Base-by-base conservation (phyloP, 2,888 invertebrate genomes). In the Scrobipalpa atriplicella region DNA sequence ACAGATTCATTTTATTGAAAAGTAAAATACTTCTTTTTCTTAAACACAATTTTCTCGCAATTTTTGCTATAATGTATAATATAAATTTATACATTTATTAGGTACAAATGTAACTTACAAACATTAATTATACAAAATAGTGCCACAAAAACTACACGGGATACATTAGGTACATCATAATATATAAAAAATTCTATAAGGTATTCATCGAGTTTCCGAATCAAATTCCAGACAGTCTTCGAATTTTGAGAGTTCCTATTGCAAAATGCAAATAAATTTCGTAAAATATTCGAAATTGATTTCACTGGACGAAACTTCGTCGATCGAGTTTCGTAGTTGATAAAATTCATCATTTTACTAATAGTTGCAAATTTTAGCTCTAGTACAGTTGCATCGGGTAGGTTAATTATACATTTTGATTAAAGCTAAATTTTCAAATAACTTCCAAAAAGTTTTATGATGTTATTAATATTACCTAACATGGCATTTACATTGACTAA, bases 361-460 rank as follows among this genome's bases (percentile, higher is more conserved):
- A 71, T 71, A 74, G 73, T 73, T 69, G 73, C 70, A 67, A 74
- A 72, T 75, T 76, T 76, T 73, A 76, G 74, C 75, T 73, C 69
- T 64, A 68, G 71, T 72, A 1, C 47, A n/a, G n/a, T 19, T 13
- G 29, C 21, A 0, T 56, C 11, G 29, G 29, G 0, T 2, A 1
- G 2, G 21, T 56, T 56, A 5, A 10, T 0, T 56, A 13, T 56
- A 56, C 21, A 56, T 13, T 56, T 52, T 52, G 18, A 8, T 52
- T 19, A 8, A 10, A 10, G 9, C 18, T 18, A 1, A 52, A 1
- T 51, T 19, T 52, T 47, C 47, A 1, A 16, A 47, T 47, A 47
- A n/a, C 16, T 13, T 43, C n/a, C 2, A 6, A n/a, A 13, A n/a
- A 43, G 43, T 43, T 43, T 8, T 43, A 2, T n/a, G n/a, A n/a